Evolutionary conservation across 1,140 invertebrate species (phyloP).

Genomic region (Coenobita brevimanus): DNA sequence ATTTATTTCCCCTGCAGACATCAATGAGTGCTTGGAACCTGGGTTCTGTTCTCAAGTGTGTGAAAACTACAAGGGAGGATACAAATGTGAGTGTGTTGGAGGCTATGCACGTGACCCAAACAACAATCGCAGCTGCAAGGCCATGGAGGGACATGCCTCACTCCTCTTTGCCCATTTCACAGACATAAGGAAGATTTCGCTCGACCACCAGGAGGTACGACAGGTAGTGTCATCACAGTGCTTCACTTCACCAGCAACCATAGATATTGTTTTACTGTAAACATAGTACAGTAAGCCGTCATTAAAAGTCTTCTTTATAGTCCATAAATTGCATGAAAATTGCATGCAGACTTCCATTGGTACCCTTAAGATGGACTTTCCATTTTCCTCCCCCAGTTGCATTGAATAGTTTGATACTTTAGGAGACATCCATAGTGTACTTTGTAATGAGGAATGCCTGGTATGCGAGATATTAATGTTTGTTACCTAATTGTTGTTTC

Average conservation of each 20-base stretch:
- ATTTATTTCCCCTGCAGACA: constrained; percentile 78
- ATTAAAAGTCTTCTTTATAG: neutral
- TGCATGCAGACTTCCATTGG: too few relatives aligned
- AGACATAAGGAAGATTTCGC: constrained; percentile 91
- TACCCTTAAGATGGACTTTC: too few relatives aligned
- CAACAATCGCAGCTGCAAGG: constrained; percentile 89
- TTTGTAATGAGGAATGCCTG: too few relatives aligned
- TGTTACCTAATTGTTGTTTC: too few relatives aligned
- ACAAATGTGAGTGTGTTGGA: constrained; percentile 91
- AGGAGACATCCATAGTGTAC: too few relatives aligned
- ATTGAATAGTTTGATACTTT: too few relatives aligned
- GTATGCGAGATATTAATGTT: too few relatives aligned
- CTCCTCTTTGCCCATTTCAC: constrained; percentile 87
- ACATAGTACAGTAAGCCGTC: constrained; percentile 24
- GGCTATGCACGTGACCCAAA: constrained; percentile 91
- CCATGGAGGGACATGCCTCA: constrained; percentile 88
- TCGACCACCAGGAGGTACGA: constrained; percentile 82
- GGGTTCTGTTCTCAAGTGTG: constrained; percentile 95
- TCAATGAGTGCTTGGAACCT: constrained; percentile 91
- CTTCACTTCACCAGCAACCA: too few relatives aligned
- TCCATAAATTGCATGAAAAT: too few relatives aligned
- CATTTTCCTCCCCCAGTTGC: too few relatives aligned
- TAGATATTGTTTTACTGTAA: too few relatives aligned
- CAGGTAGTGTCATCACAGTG: neutral
- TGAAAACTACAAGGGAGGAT: constrained; percentile 90